Percentiles rank a stretch among this genome's conserved stretches.
Evolutionary conservation across 2,888 invertebrate species (phyloP).

Genomic region (Brassicogethes aeneus): DNA sequence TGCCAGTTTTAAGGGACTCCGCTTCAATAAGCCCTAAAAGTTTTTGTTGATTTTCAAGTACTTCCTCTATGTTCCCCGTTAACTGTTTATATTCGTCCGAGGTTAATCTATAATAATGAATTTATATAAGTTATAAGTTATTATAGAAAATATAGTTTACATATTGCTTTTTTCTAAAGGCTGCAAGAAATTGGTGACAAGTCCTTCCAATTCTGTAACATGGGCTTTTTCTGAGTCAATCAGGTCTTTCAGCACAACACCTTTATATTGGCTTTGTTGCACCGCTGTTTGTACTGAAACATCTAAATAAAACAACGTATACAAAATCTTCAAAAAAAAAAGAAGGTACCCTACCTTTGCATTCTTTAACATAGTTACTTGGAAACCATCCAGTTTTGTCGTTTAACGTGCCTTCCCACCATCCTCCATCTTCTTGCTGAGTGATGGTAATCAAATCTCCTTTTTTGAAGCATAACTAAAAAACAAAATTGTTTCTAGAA

Average conservation of each 20-base stretch:
- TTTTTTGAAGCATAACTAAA: conserved; percentile 84
- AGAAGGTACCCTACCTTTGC: conserved; percentile 61
- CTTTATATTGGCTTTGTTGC: conserved; percentile 66
- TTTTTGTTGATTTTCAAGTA: conserved; percentile 76
- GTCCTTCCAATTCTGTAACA: conserved; percentile 79
- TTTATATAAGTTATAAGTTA: no score
- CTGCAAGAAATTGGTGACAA: conserved; percentile 75
- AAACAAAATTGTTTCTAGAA: conserved; percentile 26
- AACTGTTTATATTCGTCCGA: conserved; percentile 80
- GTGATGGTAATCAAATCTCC: conserved; percentile 95
- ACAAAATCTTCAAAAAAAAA: no score
- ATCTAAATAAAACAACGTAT: no score
- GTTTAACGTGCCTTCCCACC: conserved; percentile 98
- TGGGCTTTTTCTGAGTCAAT: conserved; percentile 89
- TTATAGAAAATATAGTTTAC: conserved; percentile 50
- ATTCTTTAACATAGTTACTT: conserved; percentile 91
- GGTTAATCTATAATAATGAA: conserved; percentile 55
- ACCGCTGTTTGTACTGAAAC: no score
- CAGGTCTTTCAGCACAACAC: conserved; percentile 80
- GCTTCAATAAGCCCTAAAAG: conserved; percentile 72
- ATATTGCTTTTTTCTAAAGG: conserved; percentile 81
- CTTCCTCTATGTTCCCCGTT: conserved; percentile 81
- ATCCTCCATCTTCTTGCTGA: conserved; percentile 94
- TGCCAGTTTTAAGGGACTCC: conserved; percentile 59
- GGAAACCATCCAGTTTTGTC: conserved; percentile 99